phyloP scores from a whole-genome alignment of 2,797 vertebrate genomes.

The Sebastes hopkinsi region DNA sequence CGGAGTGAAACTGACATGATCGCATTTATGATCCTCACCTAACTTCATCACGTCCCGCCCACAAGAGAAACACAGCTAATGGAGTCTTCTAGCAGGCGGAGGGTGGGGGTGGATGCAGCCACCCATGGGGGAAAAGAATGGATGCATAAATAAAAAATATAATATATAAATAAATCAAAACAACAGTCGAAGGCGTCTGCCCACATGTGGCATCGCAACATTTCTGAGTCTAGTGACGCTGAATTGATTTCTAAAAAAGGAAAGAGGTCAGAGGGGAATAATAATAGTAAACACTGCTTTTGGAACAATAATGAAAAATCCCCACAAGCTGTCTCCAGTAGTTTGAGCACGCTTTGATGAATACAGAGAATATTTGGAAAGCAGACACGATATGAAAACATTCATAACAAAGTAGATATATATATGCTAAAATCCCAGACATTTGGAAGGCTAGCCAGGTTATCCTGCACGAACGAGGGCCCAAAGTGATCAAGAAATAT shows the following conservation, averaged over 20 bases:
- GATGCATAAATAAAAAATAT: slow-evolving; percentile 34
- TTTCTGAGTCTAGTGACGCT: neutral
- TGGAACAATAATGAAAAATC: slow-evolving; percentile 28
- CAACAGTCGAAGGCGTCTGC: slow-evolving; percentile 10
- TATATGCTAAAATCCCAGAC: neutral
- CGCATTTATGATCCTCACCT: slow-evolving; percentile 40
- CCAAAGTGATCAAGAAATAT: too few species aligned
- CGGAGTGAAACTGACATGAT: slow-evolving; percentile 47
- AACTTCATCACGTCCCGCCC: slow-evolving; percentile 34
- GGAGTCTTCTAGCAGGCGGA: neutral
- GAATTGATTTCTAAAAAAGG: slow-evolving; percentile 16
- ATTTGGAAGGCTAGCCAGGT: neutral
- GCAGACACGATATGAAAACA: neutral
- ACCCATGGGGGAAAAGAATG: neutral
- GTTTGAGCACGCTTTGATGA: slow-evolving; percentile 7
- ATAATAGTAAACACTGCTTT: slow-evolving; percentile 23
- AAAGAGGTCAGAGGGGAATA: neutral
- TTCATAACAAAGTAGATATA: neutral
- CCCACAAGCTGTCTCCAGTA: neutral
- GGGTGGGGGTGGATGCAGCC: neutral
- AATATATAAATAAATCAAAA: slow-evolving; percentile 22
- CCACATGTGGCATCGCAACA: neutral
- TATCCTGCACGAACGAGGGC: neutral
- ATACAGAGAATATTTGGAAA: neutral
- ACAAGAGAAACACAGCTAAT: slow-evolving; percentile 38